Conservation (phyloP, 2,888 invertebrate genomes). For the Sarcophaga rosellei region DNA sequence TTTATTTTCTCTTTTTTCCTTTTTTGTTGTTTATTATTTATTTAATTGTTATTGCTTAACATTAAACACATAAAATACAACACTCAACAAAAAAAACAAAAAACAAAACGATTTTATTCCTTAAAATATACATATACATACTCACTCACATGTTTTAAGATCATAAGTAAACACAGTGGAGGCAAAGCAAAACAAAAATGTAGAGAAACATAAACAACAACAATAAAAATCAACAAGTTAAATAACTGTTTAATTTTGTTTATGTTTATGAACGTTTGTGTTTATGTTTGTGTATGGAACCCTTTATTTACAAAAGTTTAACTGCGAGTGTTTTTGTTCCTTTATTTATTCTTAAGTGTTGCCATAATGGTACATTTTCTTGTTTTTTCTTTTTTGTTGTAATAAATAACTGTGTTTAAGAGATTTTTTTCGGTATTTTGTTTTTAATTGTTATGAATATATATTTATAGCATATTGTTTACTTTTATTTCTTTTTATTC, state of each 20-base stretch:
- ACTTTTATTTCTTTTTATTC: background rate
- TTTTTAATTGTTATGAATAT: background rate
- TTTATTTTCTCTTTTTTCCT: background rate
- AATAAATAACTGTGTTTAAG: background rate
- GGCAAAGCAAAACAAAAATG: background rate
- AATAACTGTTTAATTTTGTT: slow-evolving; percentile 18
- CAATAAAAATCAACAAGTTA: slow-evolving; percentile 26
- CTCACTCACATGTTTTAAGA: background rate
- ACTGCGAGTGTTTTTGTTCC: background rate
- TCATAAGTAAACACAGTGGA: background rate
- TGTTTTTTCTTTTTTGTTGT: background rate
- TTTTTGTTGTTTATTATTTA: slow-evolving; percentile 17
- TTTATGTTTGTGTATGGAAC: background rate
- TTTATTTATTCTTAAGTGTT: slow-evolving; percentile 11
- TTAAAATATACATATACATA: background rate
- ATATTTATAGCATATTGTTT: background rate
- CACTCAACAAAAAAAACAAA: background rate
- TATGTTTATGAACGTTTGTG: background rate
- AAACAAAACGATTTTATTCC: background rate
- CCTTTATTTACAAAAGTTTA: slow-evolving; percentile 5
- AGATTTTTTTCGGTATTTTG: background rate
- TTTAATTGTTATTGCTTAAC: slow-evolving; percentile 29
- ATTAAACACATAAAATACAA: background rate
- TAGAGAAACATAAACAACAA: background rate
- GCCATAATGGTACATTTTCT: background rate